A percentile compares a stretch with the other conserved stretches of the same genome.
phyloP scores from a whole-genome alignment of 1,140 invertebrate species.

The Harpegnathos saltator region DNA sequence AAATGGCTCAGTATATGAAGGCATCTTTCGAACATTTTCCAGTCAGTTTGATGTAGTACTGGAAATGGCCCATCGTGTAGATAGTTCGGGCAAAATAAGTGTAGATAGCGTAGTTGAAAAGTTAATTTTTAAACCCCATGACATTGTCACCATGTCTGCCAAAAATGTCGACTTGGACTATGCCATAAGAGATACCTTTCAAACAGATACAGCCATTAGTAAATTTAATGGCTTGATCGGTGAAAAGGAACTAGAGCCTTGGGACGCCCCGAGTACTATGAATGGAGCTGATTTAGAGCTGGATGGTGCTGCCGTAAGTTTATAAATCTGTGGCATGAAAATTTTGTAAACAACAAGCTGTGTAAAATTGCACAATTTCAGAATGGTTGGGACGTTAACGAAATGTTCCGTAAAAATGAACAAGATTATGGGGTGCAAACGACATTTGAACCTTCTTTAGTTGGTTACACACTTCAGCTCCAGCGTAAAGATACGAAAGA shows the following conservation, averaged over 20 bases:
- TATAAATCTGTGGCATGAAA: constrained; percentile 27
- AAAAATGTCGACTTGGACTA: constrained; percentile 95
- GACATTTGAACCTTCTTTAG: constrained; percentile 94
- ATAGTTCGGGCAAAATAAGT: constrained; percentile 88
- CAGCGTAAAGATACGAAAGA: constrained; percentile 94
- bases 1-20: constrained; percentile 93
- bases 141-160: constrained; percentile 92
- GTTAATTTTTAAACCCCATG: constrained; percentile 93
- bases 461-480: constrained; percentile 94
- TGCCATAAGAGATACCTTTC: constrained; percentile 93
- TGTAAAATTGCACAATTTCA: constrained; percentile 72
- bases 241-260: constrained; percentile 95
- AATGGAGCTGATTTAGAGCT: constrained; percentile 89
- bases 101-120: constrained; percentile 92
- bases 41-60: constrained; percentile 93
- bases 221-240: constrained; percentile 88
- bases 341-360: neutral
- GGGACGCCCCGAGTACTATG: constrained; percentile 89
- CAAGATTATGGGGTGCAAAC: constrained; percentile 95
- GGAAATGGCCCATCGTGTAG: constrained; percentile 93
- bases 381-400: constrained; percentile 97
- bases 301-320: constrained; percentile 87
- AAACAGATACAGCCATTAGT: constrained; percentile 93
- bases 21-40: constrained; percentile 95
- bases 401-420: constrained; percentile 98